Conservation (phyloP, 1,140 invertebrate species). For the Aporrectodea caliginosa region DNA sequence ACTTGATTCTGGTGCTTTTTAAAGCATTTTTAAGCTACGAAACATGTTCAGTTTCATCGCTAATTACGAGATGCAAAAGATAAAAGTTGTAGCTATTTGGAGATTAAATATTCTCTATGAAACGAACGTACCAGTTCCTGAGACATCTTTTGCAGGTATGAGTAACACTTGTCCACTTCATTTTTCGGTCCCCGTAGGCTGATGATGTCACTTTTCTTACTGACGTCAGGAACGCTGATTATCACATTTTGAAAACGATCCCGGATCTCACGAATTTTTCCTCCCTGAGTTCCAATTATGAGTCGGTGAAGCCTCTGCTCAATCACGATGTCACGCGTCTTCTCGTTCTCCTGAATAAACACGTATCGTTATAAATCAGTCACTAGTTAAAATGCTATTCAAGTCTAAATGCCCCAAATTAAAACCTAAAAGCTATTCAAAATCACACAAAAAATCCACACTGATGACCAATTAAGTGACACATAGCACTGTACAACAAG, state of each 20-base stretch:
- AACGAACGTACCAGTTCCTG: constrained; percentile 74
- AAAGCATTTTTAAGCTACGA: no score
- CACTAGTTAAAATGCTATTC: no score
- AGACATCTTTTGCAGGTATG: constrained; percentile 76
- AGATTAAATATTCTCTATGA: no score
- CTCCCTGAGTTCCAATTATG: constrained; percentile 89
- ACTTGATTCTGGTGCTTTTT: no score
- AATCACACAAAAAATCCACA: not conserved
- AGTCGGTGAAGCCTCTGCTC: constrained; percentile 89
- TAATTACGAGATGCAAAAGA: no score
- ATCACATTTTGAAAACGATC: constrained; percentile 78
- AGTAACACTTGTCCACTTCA: constrained; percentile 90
- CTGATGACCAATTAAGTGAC: no score
- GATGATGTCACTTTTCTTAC: constrained; percentile 79
- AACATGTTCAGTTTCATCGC: no score
- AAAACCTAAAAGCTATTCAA: not conserved
- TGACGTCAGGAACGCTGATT: constrained; percentile 72
- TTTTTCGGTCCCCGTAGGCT: constrained; percentile 89
- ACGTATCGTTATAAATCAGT: no score
- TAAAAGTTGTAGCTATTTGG: no score
- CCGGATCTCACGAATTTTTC: constrained; percentile 87
- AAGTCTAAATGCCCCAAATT: no score
- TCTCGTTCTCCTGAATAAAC: constrained; percentile 77
- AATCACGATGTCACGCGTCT: constrained; percentile 87
- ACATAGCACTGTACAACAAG: no score